Evolutionary conservation across 2,888 invertebrate species (phyloP), one percentile per base, ranked within the genome.

Genomic region (Petrolisthes cinctipes): DNA sequence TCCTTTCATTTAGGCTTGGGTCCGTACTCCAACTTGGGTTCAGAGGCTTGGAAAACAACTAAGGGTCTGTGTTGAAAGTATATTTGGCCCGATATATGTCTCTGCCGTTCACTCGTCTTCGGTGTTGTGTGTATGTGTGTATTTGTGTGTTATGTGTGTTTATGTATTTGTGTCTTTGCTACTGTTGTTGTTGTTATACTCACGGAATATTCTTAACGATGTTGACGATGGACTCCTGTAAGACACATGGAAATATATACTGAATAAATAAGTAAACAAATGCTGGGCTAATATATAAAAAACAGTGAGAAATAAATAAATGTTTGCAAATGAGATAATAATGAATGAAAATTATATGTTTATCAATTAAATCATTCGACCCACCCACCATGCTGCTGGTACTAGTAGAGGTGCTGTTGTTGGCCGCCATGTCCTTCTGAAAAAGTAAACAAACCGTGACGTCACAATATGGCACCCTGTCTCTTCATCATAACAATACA

Each of bases 141-240:
- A 37, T 37, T 37, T 37, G 37, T 37, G 37, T 5, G 56, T 76
- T 56, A 23, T 51, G 4, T 1, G 11, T 4, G 23, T 71, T 51
- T 5, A 73, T 66, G 17, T 57, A 7, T 14, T 23, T 73, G 17
- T 9, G 9, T n/a, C 20, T 0, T 75, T 75, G 9, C 4, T 23
- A 1, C 6, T 68, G 9, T 68, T 68, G 9, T 68, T 68, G 9
- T 68, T 68, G 9, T 68, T 68, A 14, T 61, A 86, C 86, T 86
- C 76, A 87, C 83, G 86, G 86, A 4, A 82, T 76, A 11, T 86
- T 75, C 75, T 86, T 86, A 37, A 78, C 73, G 20, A 86, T 82
- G 23, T 82, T 82, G 6, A 86, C 82, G 54, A 82, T 82, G 23
- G 82, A 86, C 14, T 86, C 86, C 76, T 86, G 79, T 6, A 61